A percentile compares a stretch with the other conserved stretches of the same genome.
phyloP scores from a whole-genome alignment of 1,140 invertebrate species.

The Drosophila malerkotliana region DNA sequence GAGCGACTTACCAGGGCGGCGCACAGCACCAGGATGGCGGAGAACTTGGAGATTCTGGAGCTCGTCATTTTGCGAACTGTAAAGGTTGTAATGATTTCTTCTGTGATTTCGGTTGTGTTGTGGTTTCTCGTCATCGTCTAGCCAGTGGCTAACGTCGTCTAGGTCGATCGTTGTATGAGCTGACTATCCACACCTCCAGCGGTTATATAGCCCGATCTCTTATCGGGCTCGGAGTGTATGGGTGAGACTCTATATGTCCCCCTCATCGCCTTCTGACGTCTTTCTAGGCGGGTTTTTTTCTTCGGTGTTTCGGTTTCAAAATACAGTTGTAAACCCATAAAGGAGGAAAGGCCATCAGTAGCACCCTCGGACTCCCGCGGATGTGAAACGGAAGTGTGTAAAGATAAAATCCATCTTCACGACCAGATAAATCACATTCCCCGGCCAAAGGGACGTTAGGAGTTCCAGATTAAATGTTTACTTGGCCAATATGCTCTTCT shows the following conservation, averaged over 20 bases:
- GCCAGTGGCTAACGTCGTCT: slow-evolving; percentile 72
- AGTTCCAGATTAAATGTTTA: not conserved
- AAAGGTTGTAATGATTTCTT: slow-evolving; percentile 30
- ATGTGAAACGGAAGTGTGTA: slow-evolving; percentile 80
- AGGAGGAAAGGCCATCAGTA: slow-evolving; percentile 26
- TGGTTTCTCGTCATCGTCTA: slow-evolving; percentile 52
- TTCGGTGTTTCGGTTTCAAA: slow-evolving; percentile 42
- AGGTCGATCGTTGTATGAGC: slow-evolving; percentile 76
- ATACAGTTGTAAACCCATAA: slow-evolving; percentile 77
- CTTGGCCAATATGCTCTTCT: not conserved
- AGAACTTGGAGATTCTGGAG: slow-evolving; percentile 36
- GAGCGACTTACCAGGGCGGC: slow-evolving; percentile 54
- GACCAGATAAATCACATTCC: slow-evolving; percentile 16
- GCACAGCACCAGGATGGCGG: slow-evolving; percentile 57
- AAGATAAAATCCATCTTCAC: slow-evolving; percentile 52
- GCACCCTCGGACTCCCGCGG: slow-evolving; percentile 30
- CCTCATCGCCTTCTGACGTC: slow-evolving; percentile 37
- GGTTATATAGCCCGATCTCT: slow-evolving; percentile 64
- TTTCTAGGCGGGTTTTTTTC: not conserved
- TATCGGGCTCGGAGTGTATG: slow-evolving; percentile 40
- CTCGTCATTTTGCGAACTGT: slow-evolving; percentile 39
- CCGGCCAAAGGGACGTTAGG: not conserved
- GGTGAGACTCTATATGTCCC: too few relatives aligned
- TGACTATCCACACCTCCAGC: slow-evolving; percentile 19
- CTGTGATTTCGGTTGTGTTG: slow-evolving; percentile 5